Base-by-base conservation (phyloP, 2,888 invertebrate species). In the Torymus auratus region DNA sequence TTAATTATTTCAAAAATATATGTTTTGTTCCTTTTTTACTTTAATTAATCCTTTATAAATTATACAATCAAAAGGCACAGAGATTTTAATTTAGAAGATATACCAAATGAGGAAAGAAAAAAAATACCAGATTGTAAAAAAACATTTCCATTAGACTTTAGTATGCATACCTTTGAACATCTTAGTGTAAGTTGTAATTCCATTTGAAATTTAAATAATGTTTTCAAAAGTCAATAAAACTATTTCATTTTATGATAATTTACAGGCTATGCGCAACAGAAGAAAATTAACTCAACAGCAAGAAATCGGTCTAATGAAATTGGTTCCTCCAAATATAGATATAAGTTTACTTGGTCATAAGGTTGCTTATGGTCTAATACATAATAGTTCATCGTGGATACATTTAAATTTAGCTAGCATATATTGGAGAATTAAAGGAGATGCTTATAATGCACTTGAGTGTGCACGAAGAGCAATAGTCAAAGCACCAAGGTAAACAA, bases 391-490 rank as follows among this genome's bases (percentile, higher is more conserved):
- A 0, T 96, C 95, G 0, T 96, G 96, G 96, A 90, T 96, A 53
- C 93, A 96, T 88, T 95, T 96, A 86, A 96, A 96, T 88, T 92
- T 96, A 91, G 96, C 95, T 53, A 94, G 96, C 1, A 92, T 96
- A 84, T 96, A 94, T 91, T 96, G 96, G 96, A 92, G 96, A 83
- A 93, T 94, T 0, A 93, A 93, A 86, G 96, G 96, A 14, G 93
- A 95, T 87, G 94, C 95, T 1, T 93, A 93, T n/a, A 94, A 95
- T 85, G 96, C 96, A n/a, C 91, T 96, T 73, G 96, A 96, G 86
- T 96, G 96, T 91, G 93, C 94, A 78, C 92, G 96, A 55, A 91
- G 96, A 80, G 95, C 96, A 41, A 92, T 96, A 74, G 94, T 95
- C 89, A 94, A 93, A 91, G 94, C 95, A 73, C 95, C 96, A 67